phyloP scores from a whole-genome alignment of 2,797 vertebrate species.

The Syngnathus rostellatus region DNA sequence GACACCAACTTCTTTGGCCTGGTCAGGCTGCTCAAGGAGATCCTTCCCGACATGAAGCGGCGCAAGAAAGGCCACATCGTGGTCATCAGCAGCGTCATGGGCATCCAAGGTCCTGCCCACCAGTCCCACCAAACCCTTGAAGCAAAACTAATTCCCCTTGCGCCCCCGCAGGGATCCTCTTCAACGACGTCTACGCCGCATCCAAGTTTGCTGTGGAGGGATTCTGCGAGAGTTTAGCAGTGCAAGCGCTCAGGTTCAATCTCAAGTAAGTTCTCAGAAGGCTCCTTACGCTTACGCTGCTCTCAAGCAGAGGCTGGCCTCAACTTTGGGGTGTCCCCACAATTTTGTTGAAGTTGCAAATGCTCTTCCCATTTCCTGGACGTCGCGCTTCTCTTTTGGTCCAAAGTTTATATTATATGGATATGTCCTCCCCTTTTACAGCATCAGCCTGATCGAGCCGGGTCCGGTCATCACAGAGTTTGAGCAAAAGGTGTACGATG shows the following conservation, averaged over 20 bases:
- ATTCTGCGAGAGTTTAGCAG: conserved; percentile 81
- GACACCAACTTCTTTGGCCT: conserved; percentile 85
- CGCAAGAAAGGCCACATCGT: conserved; percentile 81
- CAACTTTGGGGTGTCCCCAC: too few relatives aligned
- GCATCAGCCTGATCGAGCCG: conserved; percentile 80
- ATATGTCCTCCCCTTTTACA: conserved; percentile 24
- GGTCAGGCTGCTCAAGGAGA: conserved; percentile 77
- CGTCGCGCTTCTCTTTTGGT: neutral
- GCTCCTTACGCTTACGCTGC: too few relatives aligned
- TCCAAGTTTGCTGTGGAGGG: conserved; percentile 85
- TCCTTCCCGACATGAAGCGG: conserved; percentile 82
- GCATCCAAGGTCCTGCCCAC: conserved; percentile 67
- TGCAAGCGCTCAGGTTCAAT: conserved; percentile 80
- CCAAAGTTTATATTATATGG: neutral
- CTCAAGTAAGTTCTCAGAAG: conserved; percentile 71
- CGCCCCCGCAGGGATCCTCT: conserved; percentile 67
- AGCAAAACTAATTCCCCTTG: neutral
- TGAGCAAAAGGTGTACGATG: conserved; percentile 78
- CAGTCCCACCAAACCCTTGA: neutral
- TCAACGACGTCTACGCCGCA: conserved; percentile 83
- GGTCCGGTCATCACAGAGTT: conserved; percentile 83
- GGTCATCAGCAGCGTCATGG: conserved; percentile 84
- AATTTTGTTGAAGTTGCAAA: too few relatives aligned
- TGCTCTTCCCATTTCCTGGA: neutral
- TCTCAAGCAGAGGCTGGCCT: too few relatives aligned